These are phyloP conservation scores for Psittacula derbiana DNA, from an alignment of 2,797 vertebrate genomes.

Conservation along the genomic window DNA sequence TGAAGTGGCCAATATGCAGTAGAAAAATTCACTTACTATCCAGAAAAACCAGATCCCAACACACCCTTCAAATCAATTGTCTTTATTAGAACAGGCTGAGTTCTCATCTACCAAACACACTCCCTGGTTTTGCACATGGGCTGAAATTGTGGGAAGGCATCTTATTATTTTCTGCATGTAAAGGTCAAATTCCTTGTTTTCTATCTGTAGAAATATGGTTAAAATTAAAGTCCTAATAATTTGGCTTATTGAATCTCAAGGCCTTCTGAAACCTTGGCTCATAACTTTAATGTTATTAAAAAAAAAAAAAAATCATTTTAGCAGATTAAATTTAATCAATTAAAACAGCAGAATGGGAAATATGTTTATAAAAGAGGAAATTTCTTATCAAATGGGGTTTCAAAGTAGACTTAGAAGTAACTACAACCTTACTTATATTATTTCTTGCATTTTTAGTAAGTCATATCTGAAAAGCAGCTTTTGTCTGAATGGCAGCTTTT, in stretches of 20 bases:
- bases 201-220: background rate
- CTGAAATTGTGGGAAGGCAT: background rate
- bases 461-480: background rate
- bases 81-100: background rate
- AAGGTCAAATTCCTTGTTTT: background rate
- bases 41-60: background rate
- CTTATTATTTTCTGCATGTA: background rate
- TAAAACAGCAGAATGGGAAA: background rate
- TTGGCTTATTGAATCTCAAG: background rate
- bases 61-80: background rate
- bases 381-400: background rate
- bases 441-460: background rate
- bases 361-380: background rate
- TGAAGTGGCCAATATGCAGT: background rate
- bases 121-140: background rate
- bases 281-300: accelerated
- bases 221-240: background rate
- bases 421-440: background rate
- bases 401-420: background rate
- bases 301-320: background rate
- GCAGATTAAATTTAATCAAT: background rate
- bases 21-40: background rate
- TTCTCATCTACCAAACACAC: background rate
- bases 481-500: background rate
- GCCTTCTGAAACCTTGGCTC: background rate